A percentile compares a stretch with the other conserved stretches of the same genome.
These are phyloP conservation scores for Bucco capensis DNA, from an alignment of 2,113 vertebrate genomes.

Conservation along the genomic window DNA sequence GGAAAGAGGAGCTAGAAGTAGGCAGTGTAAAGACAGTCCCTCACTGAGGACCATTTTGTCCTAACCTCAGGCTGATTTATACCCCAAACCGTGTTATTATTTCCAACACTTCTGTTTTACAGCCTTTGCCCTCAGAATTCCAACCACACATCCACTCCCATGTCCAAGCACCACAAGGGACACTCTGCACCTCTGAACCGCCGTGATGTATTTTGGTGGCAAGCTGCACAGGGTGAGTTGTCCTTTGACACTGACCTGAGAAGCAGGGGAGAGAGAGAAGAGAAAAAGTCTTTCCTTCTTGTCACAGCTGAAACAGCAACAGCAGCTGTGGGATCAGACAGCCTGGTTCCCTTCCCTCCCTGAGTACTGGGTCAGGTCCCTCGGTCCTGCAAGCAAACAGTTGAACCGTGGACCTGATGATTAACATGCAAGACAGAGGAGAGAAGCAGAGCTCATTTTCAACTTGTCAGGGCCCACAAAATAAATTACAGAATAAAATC, in stretches of 20 bases:
- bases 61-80: neutral
- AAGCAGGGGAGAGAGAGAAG: neutral
- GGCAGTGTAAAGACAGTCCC: neutral
- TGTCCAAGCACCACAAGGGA: neutral
- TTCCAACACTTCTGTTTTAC: neutral
- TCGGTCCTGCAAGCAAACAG: neutral
- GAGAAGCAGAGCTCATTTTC: constrained; percentile 49
- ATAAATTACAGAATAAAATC: constrained; percentile 73
- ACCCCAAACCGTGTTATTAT: neutral
- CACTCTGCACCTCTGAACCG: neutral
- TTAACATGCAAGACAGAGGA: constrained; percentile 36
- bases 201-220: neutral
- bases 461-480: constrained; percentile 56
- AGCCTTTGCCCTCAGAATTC: neutral
- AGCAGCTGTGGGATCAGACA: neutral
- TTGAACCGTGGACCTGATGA: neutral
- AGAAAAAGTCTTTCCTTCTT: neutral
- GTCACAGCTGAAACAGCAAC: neutral
- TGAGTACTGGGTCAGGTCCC: neutral
- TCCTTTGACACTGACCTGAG: neutral
- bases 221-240: neutral
- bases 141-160: neutral
- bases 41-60: neutral
- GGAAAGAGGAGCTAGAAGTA: neutral
- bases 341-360: neutral